Conservation (phyloP, 2,888 invertebrate genomes). For the Tuta absoluta region DNA sequence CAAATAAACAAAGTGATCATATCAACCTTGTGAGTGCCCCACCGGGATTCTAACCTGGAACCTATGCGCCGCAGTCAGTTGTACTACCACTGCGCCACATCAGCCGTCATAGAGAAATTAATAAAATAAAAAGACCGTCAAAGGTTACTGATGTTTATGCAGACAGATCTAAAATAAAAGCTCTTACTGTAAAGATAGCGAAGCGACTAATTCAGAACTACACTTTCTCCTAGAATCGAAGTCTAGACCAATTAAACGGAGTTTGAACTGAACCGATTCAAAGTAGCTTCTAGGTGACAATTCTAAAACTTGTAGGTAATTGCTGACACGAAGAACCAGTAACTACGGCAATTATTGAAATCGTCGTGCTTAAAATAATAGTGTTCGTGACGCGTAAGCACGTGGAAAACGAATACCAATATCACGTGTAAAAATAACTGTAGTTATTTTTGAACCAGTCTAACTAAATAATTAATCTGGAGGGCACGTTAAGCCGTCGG, state of each 20-base stretch:
- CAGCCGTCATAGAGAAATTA: no score
- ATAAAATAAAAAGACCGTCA: neutral
- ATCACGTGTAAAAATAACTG: constrained; percentile 31
- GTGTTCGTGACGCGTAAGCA: constrained; percentile 27
- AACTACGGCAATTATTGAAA: constrained; percentile 33
- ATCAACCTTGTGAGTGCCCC: no score
- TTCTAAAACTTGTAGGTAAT: constrained; percentile 3
- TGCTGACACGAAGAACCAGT: neutral
- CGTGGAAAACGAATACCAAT: constrained; percentile 49
- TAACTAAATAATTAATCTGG: no score
- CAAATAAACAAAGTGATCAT: no score
- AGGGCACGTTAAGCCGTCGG: no score
- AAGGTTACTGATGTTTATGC: neutral
- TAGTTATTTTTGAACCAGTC: no score
- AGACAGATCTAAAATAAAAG: neutral
- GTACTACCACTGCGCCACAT: no score
- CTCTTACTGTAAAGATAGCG: neutral
- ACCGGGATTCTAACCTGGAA: no score
- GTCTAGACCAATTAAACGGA: constrained; percentile 7
- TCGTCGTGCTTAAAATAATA: neutral
- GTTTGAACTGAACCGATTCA: neutral
- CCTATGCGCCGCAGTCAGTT: no score
- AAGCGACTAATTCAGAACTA: constrained; percentile 1
- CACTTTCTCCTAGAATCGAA: neutral
- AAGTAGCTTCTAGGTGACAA: neutral